Percentiles rank a stretch among this genome's conserved stretches.
Conservation (phyloP, 2,797 vertebrate genomes). For the Corythornis leucogaster region DNA sequence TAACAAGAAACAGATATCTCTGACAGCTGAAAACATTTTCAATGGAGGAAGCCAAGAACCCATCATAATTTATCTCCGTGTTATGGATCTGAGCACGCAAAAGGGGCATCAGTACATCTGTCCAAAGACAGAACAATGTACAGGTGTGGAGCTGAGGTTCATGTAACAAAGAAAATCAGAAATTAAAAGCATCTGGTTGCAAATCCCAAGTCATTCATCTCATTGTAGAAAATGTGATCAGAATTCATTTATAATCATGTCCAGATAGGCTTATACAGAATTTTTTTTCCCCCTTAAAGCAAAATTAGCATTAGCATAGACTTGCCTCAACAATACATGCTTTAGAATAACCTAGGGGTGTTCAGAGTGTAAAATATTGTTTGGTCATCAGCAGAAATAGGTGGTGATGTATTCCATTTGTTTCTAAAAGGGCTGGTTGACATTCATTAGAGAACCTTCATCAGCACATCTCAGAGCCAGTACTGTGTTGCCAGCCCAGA, state of each 20-base stretch:
- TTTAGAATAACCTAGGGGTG: neutral
- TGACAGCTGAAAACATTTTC: slow-evolving; percentile 79
- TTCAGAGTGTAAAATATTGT: neutral
- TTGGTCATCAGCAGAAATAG: neutral
- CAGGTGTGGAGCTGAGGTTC: slow-evolving; percentile 43
- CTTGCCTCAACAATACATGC: neutral
- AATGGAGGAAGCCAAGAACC: slow-evolving; percentile 78
- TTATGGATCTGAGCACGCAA: slow-evolving; percentile 57
- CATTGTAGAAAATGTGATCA: slow-evolving; percentile 64
- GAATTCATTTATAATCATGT: slow-evolving; percentile 67
- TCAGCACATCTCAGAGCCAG: neutral
- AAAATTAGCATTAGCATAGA: slow-evolving; percentile 14
- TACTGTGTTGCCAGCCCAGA: neutral
- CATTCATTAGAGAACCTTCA: neutral
- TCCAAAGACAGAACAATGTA: slow-evolving; percentile 59
- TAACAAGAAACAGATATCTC: slow-evolving; percentile 89
- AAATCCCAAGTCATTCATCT: slow-evolving; percentile 63
- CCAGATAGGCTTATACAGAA: slow-evolving; percentile 20
- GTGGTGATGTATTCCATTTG: neutral
- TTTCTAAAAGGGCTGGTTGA: neutral
- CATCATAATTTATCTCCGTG: slow-evolving; percentile 82
- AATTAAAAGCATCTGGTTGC: slow-evolving; percentile 53
- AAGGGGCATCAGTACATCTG: slow-evolving; percentile 68
- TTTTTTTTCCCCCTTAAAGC: neutral
- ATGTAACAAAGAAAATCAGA: slow-evolving; percentile 43